Evolutionary conservation across 2,888 invertebrate genomes (phyloP).

Genomic region (Parnassius smintheus): DNA sequence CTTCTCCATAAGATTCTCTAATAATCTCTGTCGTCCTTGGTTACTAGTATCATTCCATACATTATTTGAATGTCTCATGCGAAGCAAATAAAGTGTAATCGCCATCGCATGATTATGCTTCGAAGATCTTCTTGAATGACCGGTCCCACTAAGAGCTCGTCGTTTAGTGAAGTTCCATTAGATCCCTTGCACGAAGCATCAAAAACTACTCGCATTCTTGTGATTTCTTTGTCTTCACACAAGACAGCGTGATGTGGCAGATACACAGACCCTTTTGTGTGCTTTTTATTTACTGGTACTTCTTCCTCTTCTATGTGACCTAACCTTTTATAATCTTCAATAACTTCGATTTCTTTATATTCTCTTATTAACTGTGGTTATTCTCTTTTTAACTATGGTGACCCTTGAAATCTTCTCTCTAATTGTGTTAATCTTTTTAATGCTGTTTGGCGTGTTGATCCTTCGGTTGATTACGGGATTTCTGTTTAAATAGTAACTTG

Average conservation of each 20-base stretch:
- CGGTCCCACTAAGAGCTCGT: background rate
- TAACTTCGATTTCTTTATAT: constrained; percentile 27
- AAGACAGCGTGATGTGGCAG: constrained; percentile 1
- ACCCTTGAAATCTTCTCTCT: too few relatives aligned
- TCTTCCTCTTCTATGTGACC: constrained; percentile 26
- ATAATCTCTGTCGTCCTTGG: background rate
- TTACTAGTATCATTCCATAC: background rate
- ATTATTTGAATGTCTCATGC: background rate
- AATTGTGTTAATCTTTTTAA: too few relatives aligned
- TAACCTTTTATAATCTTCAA: constrained; percentile 30
- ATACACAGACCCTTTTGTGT: background rate
- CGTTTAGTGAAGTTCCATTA: background rate
- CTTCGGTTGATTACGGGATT: too few relatives aligned
- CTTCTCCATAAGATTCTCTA: background rate
- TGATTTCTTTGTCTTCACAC: background rate
- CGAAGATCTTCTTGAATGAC: background rate
- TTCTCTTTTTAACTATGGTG: too few relatives aligned
- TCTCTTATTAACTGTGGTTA: constrained; percentile 25
- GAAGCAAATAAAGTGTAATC: background rate
- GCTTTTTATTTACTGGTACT: background rate
- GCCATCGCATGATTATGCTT: background rate
- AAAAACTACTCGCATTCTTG: constrained; percentile 2
- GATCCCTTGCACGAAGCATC: background rate
- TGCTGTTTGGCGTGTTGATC: too few relatives aligned
- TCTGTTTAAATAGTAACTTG: too few relatives aligned